Conservation (phyloP, 2,797 vertebrate species). For the Danio albolineatus region DNA sequence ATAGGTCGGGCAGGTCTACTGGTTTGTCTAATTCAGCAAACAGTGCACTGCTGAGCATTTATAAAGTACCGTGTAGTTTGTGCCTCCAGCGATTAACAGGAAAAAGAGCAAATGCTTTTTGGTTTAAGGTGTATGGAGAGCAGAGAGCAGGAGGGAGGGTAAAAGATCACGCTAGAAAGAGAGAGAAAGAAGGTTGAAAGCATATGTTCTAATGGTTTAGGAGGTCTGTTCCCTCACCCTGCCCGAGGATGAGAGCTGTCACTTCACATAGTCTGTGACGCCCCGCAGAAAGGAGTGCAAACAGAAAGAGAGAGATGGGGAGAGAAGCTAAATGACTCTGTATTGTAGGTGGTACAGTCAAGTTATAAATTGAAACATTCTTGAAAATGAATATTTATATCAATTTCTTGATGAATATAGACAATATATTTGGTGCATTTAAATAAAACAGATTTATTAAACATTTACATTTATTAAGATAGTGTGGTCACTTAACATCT, state of each 20-base stretch:
- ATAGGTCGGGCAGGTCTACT: conserved; percentile 26
- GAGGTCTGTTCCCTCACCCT: conserved; percentile 85
- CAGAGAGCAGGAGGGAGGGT: conserved; percentile 1
- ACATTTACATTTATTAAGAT: too few species aligned
- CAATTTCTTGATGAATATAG: too few species aligned
- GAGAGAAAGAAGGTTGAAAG: conserved; percentile 73
- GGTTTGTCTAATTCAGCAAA: conserved; percentile 37
- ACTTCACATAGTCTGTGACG: conserved; percentile 88
- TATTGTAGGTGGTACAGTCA: conserved; percentile 12
- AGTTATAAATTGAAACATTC: not conserved
- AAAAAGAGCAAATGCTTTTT: conserved; percentile 91
- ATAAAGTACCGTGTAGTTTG: conserved; percentile 26
- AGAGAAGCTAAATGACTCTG: conserved; percentile 21
- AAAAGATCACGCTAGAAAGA: conserved; percentile 11
- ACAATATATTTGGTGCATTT: too few species aligned
- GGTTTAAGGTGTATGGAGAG: conserved; percentile 76
- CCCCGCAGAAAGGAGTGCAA: conserved; percentile 75
- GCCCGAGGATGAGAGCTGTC: conserved; percentile 91
- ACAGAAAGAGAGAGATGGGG: not conserved
- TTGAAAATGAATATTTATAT: too few species aligned
- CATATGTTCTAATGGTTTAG: conserved; percentile 76
- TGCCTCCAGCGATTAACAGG: conserved; percentile 60
- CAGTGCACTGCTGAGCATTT: conserved; percentile 31
- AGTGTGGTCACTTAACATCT: too few species aligned
- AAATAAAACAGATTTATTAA: too few species aligned